These are phyloP conservation scores for Adrianichthys oophorus DNA, from an alignment of 2,797 vertebrate species.

Conservation along the genomic window DNA sequence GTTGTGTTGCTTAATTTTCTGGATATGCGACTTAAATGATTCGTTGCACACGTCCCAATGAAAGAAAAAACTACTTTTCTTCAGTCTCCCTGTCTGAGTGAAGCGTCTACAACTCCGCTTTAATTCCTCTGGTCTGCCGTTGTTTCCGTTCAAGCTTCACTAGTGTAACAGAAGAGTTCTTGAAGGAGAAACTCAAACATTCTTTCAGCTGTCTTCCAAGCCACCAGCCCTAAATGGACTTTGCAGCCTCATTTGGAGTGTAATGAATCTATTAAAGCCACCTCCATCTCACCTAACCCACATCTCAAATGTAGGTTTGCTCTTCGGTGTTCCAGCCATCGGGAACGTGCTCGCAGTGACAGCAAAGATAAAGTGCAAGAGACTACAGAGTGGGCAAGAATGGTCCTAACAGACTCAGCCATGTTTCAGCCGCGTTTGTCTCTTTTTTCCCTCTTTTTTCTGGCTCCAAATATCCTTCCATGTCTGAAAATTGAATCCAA, in stretches of 20 bases:
- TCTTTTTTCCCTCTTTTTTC: not conserved
- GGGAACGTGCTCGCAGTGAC: conserved; percentile 15
- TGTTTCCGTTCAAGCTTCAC: not conserved
- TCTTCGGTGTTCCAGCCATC: conserved; percentile 16
- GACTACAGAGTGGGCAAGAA: not conserved
- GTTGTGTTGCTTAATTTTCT: too few species aligned
- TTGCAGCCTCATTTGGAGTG: conserved; percentile 41
- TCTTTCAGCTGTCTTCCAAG: not conserved
- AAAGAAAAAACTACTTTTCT: too few species aligned
- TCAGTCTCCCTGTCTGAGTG: too few species aligned
- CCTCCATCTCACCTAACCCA: conserved; percentile 48
- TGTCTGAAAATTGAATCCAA: conserved; percentile 22
- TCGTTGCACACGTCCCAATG: too few species aligned
- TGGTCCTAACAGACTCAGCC: conserved; percentile 3
- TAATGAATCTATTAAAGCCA: conserved; percentile 60
- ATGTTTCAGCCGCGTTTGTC: conserved; percentile 10
- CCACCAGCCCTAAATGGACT: conserved; percentile 8
- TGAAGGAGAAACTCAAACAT: not conserved
- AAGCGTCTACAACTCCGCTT: not conserved
- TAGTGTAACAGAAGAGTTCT: not conserved
- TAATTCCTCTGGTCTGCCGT: conserved; percentile 14
- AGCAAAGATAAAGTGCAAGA: not conserved
- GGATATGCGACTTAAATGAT: too few species aligned
- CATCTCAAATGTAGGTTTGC: conserved; percentile 25
- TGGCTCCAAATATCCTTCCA: too few species aligned